Base-by-base conservation (phyloP, 2,113 vertebrate genomes). In the Sclerurus mexicanus region DNA sequence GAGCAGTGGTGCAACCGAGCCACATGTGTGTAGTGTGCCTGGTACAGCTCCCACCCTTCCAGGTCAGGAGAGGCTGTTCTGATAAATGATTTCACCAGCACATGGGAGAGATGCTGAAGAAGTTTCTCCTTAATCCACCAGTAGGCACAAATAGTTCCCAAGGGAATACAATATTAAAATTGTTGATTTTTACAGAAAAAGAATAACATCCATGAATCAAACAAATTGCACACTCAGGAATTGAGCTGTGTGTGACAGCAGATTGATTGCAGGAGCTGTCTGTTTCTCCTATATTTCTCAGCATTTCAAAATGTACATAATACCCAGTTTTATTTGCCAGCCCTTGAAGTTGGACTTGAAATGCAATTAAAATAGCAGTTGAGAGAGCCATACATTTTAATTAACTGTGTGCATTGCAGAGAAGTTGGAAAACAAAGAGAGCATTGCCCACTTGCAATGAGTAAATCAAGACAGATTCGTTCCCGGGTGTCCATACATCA, bases 361-460 rank as follows among this genome's bases (percentile, higher is more conserved):
- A 90, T 89, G 63, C 85, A 94, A 92, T 95, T 95, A 96, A 93
- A 88, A 81, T 20, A 82, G 17, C 73, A 71, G 89, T 92, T 95
- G 83, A 85, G 68, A 96, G 93, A 93, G 39, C 35, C 49, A 94
- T 96, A 95, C 63, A 78, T 97, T 97, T 92, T 95, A 96, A 97
- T 97, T 95, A 96, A 93, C 50, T 30, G 55, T 40, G 50, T 37
- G 44, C 33, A 53, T 69, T 92, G 40, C 64, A 81, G 89, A 81
- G 68, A 89, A 91, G 56, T 64, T 90, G 68, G 66, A 80, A 96
- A 96, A 95, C 82, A 93, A 79, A 89, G 75, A 59, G 18, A 88
- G 16, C 37, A 8, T 66, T 92, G 92, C 82, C 83, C 71, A 87
- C 79, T 73, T 73, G 47, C 47, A 95, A 60, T 49, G 42, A 64